phyloP scores from a whole-genome alignment of 2,797 vertebrate genomes.

The Trachops cirrhosus region DNA sequence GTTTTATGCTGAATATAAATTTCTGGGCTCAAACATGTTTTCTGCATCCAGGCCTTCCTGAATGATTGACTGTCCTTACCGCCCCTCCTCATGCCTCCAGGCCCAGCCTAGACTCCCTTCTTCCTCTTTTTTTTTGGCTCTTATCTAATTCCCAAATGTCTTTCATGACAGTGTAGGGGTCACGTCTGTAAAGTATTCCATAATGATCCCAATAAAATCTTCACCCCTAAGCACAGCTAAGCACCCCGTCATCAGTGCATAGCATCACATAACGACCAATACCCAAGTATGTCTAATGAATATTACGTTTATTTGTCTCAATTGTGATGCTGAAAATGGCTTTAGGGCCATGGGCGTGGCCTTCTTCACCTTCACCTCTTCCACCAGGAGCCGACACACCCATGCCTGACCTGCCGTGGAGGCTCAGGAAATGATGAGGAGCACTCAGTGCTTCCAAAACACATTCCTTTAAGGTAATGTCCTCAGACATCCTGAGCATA shows the following conservation, averaged over 20 bases:
- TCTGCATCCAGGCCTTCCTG: not conserved
- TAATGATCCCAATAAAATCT: not conserved
- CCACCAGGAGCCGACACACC: not conserved
- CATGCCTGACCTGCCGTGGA: not conserved
- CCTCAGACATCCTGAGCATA: too few relatives aligned
- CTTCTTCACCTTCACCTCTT: not conserved
- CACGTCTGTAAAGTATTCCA: not conserved
- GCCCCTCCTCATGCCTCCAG: not conserved
- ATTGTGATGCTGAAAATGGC: not conserved
- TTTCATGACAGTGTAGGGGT: not conserved
- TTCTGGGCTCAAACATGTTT: not conserved
- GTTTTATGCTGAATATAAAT: not conserved
- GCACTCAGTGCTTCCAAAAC: not conserved
- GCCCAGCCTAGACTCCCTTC: not conserved
- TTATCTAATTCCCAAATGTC: not conserved
- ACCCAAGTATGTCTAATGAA: not conserved
- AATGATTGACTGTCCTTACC: not conserved
- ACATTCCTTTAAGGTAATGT: not conserved
- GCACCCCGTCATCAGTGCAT: fast-evolving
- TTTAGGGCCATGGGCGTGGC: not conserved
- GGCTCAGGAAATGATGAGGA: not conserved
- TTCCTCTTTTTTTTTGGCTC: not conserved
- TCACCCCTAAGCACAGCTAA: not conserved
- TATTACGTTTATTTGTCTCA: not conserved
- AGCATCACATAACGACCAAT: not conserved